Evolutionary conservation across 2,113 vertebrate species (phyloP).

Genomic region (Bagarius yarrelli): DNA sequence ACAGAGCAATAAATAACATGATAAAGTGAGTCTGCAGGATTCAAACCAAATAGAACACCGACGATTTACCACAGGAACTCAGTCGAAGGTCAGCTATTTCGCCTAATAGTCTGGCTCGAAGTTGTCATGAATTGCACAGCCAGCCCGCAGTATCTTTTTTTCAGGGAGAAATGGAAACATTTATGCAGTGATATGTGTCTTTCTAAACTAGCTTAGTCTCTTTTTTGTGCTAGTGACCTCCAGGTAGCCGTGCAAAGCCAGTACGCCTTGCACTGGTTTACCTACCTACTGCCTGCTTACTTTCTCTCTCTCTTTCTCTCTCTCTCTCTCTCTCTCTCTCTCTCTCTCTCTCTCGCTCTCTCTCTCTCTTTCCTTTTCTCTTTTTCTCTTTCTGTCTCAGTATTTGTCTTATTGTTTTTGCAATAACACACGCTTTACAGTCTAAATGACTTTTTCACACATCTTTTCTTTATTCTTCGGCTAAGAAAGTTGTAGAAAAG

Average conservation of each 20-base stretch:
- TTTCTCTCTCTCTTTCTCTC: slow-evolving; percentile 15
- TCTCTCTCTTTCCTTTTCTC: slow-evolving; percentile 1
- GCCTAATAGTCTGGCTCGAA: slow-evolving; percentile 30
- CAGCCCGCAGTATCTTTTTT: slow-evolving; percentile 57
- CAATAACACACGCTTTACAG: background rate
- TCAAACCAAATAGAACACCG: slow-evolving; percentile 47
- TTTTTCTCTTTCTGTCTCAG: slow-evolving; percentile 14
- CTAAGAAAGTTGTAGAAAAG: background rate
- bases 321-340: background rate
- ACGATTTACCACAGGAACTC: slow-evolving; percentile 21
- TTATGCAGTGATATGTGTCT: slow-evolving; percentile 70
- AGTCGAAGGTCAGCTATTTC: slow-evolving; percentile 9
- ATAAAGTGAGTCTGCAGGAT: slow-evolving; percentile 52
- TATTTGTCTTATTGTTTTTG: slow-evolving; percentile 34
- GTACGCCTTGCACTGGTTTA: slow-evolving; percentile 63
- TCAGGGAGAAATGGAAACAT: slow-evolving; percentile 68
- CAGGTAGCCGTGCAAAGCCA: slow-evolving; percentile 71
- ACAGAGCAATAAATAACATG: slow-evolving; percentile 73
- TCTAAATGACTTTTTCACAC: slow-evolving; percentile 11
- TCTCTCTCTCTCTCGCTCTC: background rate
- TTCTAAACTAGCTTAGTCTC: slow-evolving; percentile 53
- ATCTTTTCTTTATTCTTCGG: background rate
- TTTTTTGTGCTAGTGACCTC: slow-evolving; percentile 65
- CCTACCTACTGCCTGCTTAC: slow-evolving; percentile 49
- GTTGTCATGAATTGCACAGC: slow-evolving; percentile 55